Base-by-base conservation (phyloP, 2,113 vertebrate genomes). In the Gopherus evgoodei region DNA sequence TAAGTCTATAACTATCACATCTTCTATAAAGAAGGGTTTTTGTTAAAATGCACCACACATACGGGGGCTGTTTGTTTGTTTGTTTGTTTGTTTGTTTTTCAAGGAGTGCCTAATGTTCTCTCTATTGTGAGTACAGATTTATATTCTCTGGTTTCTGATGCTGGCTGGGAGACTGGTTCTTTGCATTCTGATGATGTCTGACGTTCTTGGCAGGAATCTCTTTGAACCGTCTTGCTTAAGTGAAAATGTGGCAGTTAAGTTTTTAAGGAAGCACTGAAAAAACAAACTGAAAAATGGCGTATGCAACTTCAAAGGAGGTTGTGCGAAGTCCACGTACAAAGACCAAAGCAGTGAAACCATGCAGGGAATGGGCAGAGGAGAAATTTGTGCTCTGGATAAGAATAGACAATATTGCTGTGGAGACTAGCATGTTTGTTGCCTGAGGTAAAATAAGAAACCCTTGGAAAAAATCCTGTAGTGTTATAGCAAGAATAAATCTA, bases 171-270 rank as follows among this genome's bases (percentile, higher is more conserved):
- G 75, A 83, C 6, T 89, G 35, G 29, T 42, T 90, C 50, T 92
- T 91, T 83, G 49, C 82, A 82, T 87, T 35, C 1, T 14, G 79
- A 53, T 92, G 53, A 38, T 90, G 24, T 54, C 91, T 96, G 79
- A 95, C 83, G 25, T 88, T 89, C 84, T 95, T 94, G 91, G 87
- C 84, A 89, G 81, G 29, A 94, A 29, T 10, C 80, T 6, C 82
- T 92, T 87, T 80, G 92, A 93, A 90, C 53, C 78, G 27, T 83
- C 88, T 91, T 84, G 72, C 56, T 91, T 56, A 53, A 94, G n/a
- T 92, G 62, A 90, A 97, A 94, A 89, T 54, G 27, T 49, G 85
- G 56, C 44, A 52, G 75, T 13, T 81, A 56, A 11, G 25, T 81
- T 92, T 84, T 83, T 86, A 72, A 84, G 81, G 62, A 93, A 88